Evolutionary conservation across 2,113 vertebrate genomes (phyloP), one percentile per base, ranked within the genome.

Genomic region (Odontesthes bonariensis): DNA sequence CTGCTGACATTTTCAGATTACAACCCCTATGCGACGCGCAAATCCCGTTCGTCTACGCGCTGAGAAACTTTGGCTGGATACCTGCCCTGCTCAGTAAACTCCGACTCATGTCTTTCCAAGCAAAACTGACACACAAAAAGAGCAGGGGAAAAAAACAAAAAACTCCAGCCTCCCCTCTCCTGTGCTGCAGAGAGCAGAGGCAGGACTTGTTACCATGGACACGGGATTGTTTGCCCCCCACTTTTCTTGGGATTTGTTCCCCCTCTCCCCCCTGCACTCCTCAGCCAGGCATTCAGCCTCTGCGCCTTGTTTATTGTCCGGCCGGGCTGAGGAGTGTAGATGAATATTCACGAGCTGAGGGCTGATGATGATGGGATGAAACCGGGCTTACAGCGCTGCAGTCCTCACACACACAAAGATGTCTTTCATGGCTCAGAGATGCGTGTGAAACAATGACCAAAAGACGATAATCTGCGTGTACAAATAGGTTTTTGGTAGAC

Each of bases 121-220:
- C 46, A 83, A 92, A 91, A 78, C 84, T 76, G 75, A 80, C 60
- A 65, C 40, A 35, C 40, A 64, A 66, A 47, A 69, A 75, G 27
- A 68, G 16, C 17, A 42, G 40, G 58, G 2, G 3, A 40, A 47
- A 38, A 19, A 20, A 23, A 16, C 65, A 64, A 81, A n/a, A 56
- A 22, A 54, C 65, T 87, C 83, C 88, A 86, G 71, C 79, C 80
- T 86, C 79, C 85, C 82, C 88, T 77, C 87, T 86, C 81, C 89
- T 77, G 27, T 27, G 27, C 86, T 84, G 80, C 73, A 79, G 81
- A 77, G 66, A 58, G 69, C 90, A 77, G 70, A 91, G 93, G 93
- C 92, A 87, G 94, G 89, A 90, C 92, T 88, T 92, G 91, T 95
- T 85, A 40, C 91, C 88, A 86, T 90, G 87, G 93, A 70, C 61